phyloP scores from a whole-genome alignment of 2,797 vertebrate species.

The Tapirus indicus region DNA sequence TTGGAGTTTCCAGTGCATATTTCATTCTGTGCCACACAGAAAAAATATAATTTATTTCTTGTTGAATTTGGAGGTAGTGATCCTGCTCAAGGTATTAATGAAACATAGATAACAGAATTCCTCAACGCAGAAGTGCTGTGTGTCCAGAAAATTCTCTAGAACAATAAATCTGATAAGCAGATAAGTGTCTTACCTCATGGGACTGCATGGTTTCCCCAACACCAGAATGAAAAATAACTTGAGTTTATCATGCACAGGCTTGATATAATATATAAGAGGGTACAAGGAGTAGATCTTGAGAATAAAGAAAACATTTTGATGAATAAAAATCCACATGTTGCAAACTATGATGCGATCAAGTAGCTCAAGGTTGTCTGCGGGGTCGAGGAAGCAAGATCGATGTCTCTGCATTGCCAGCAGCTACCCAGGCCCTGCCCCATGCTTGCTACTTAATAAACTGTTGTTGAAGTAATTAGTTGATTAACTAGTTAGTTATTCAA shows the following conservation, averaged over 20 bases:
- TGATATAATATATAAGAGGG: background rate
- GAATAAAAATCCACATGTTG: background rate
- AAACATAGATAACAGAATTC: slow-evolving; percentile 26
- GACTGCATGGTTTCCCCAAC: background rate
- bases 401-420: background rate
- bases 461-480: background rate
- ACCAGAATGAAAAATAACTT: slow-evolving; percentile 41
- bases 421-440: accelerated
- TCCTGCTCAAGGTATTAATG: slow-evolving; percentile 27
- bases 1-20: background rate
- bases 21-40: slow-evolving; percentile 3
- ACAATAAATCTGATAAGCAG: slow-evolving; percentile 40
- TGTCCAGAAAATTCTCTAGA: slow-evolving; percentile 38
- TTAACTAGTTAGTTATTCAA: background rate
- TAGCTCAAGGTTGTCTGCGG: background rate
- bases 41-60: slow-evolving; percentile 15
- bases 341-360: background rate
- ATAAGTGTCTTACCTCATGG: background rate
- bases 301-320: background rate
- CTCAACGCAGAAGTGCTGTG: background rate
- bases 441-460: background rate
- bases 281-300: background rate
- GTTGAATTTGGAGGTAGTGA: slow-evolving; percentile 26
- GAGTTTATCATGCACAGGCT: background rate
- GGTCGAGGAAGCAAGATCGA: background rate